Evolutionary conservation across 2,113 vertebrate species (phyloP), one percentile per base, ranked within the genome.

Genomic region (Barnardius zonarius): DNA sequence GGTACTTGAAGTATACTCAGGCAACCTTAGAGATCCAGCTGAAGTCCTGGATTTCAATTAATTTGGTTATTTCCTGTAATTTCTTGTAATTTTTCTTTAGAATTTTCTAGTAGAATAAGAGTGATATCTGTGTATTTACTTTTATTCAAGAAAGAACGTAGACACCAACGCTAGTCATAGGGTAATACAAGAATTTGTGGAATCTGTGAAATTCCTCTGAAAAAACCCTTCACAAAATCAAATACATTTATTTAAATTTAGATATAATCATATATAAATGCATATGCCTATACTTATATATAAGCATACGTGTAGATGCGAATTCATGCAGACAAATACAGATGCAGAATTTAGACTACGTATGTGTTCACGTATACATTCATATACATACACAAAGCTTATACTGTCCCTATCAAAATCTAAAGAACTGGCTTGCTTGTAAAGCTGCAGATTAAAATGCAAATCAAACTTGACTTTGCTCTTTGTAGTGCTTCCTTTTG

Each of bases 181-280:
- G 2, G 8, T 24, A 72, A 72, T 35, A 3, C 13, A 69, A 54
- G 24, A 48, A 37, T 17, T 73, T 76, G 27, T 69, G 33, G 9
- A 74, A 10, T 72, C 19, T 51, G 12, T 5, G 75, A 28, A 70
- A 78, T 64, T 64, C n/a, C 3, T 16, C 7, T 35, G 2, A 75
- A 54, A 33, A 72, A 20, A 0, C 2, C 9, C 2, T 15, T 67
- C 9, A 5, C 6, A 5, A 39, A 43, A 66, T 6, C 5, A 57
- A 63, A 73, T 25, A 57, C 10, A 24, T 43, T 43, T 44, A 4
- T 41, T 51, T 49, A 41, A 61, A 57, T n/a, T 22, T 57, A 22
- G 43, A 39, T 54, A 18, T 31, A 33, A 30, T n/a, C 13, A 24
- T 55, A 8, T 16, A 23, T 10, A 41, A 15, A 17, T 44, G 7